Percentiles rank a stretch among this genome's conserved stretches.
Conservation (phyloP, 1,140 invertebrate genomes). For the Drosophila tropicalis region DNA sequence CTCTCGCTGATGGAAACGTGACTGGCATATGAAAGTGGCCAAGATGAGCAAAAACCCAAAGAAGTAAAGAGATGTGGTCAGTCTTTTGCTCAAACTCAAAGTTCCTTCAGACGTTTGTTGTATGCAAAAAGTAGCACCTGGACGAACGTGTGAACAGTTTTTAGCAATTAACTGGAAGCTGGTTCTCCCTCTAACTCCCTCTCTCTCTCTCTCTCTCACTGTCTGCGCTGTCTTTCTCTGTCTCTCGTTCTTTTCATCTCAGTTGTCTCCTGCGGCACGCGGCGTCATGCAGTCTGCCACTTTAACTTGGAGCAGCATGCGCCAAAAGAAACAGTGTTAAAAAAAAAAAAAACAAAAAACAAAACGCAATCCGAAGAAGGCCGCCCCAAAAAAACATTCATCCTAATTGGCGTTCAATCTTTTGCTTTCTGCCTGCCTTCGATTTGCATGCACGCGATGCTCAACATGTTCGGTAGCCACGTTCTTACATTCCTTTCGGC, state of each 20-base stretch:
- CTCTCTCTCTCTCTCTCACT: constrained; percentile 11
- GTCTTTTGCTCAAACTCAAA: constrained; percentile 2
- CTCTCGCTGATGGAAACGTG: constrained; percentile 57
- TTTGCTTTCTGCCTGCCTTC: constrained; percentile 50
- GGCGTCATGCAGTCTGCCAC: constrained; percentile 76
- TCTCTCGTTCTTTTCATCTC: constrained; percentile 1
- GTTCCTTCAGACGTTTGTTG: constrained; percentile 29
- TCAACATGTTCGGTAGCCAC: constrained; percentile 39
- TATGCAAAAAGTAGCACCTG: constrained; percentile 74
- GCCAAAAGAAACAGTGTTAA: constrained; percentile 12
- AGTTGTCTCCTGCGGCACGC: constrained; percentile 44
- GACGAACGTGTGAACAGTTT: constrained; percentile 77
- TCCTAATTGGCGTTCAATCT: constrained; percentile 80
- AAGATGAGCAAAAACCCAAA: not conserved
- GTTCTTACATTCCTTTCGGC: constrained; percentile 46
- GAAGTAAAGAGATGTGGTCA: constrained; percentile 34
- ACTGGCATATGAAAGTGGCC: constrained; percentile 36
- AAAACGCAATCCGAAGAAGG: constrained; percentile 13
- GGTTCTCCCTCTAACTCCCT: constrained; percentile 6
- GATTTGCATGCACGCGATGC: constrained; percentile 79
- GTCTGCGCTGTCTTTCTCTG: constrained; percentile 2
- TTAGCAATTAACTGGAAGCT: constrained; percentile 74
- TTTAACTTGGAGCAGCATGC: constrained; percentile 44
- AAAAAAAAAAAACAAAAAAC: too few species aligned
- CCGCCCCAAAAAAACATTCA: constrained; percentile 66